Conservation (phyloP, 2,888 invertebrate genomes). For the Pheosia gnoma region DNA sequence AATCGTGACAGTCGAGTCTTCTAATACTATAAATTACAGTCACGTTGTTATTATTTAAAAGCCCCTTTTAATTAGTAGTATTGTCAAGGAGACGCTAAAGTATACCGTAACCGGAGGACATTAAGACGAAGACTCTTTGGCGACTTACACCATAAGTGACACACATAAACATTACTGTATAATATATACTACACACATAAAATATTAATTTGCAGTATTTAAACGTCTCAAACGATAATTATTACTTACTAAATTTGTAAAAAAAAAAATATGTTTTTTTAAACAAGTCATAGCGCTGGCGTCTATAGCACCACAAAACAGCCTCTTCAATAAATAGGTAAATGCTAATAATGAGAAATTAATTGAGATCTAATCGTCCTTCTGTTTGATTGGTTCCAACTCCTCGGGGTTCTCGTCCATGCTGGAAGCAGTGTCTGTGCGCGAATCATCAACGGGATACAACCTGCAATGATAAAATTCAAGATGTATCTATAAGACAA, state of each 20-base stretch:
- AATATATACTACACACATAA: too few relatives aligned
- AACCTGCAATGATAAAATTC: constrained; percentile 82
- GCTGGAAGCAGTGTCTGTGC: constrained; percentile 88
- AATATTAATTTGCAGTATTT: neutral
- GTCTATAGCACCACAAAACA: neutral
- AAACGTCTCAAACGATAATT: neutral
- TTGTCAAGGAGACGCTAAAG: neutral
- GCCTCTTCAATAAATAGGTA: neutral
- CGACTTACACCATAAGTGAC: neutral
- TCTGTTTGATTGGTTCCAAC: constrained; percentile 56
- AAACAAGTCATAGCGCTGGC: constrained; percentile 2
- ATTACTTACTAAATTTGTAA: neutral
- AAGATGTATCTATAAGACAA: too few relatives aligned
- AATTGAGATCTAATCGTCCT: constrained; percentile 55
- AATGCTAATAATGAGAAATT: neutral
- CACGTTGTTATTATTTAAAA: neutral
- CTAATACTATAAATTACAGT: neutral
- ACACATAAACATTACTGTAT: too few relatives aligned
- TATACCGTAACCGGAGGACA: neutral
- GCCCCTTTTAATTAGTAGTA: neutral
- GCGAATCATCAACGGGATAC: constrained; percentile 96
- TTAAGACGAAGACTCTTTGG: neutral
- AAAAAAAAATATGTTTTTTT: constrained; percentile 1
- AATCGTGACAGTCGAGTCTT: neutral
- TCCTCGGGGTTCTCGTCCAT: constrained; percentile 79